Base-by-base conservation (phyloP, 2,888 invertebrate species). In the Tipula confusa region DNA sequence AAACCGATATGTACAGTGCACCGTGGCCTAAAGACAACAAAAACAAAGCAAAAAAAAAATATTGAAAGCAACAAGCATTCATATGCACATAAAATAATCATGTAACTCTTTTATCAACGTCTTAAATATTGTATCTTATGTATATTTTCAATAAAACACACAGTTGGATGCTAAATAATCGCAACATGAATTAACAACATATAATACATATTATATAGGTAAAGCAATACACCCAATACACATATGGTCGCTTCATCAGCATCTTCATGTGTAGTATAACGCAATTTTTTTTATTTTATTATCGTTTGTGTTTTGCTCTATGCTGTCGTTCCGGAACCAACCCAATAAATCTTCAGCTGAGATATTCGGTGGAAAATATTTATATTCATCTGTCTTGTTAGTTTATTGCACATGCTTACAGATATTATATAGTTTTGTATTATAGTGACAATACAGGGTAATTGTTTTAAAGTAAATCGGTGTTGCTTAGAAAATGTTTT, bases 81-180 rank as follows among this genome's bases (percentile, higher is more conserved):
- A 43, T n/a, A 64, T 64, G n/a, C n/a, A 64, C 24, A 64, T 24
- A 64, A 18, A 24, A 24, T 64, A 24, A 64, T 64, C 64, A 24
- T 64, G 64, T 64, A 64, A 64, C 64, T 64, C 64, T 64, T 64
- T 64, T 64, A 64, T 64, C 64, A 64, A 64, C 11, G 64, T 64
- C 64, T 64, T 64, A 64, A 24, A 64, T 64, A 64, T 64, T 43
- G 43, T 43, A 15, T 43, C 43, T 43, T 64, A 33, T 33, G 64
- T 64, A 24, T 24, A 64, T 64, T 64, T 64, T 64, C 64, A 64
- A 64, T 64, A 64, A 24, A 64, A 24, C 24, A 64, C 64, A 64
- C 64, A 64, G 64, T 64, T 64, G 64, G 64, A 64, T 64, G 64
- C 64, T 64, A 64, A 64, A 64, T 64, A 64, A 64, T 64, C 64